phyloP scores from a whole-genome alignment of 2,888 invertebrate genomes.

The Tipula lateralis region DNA sequence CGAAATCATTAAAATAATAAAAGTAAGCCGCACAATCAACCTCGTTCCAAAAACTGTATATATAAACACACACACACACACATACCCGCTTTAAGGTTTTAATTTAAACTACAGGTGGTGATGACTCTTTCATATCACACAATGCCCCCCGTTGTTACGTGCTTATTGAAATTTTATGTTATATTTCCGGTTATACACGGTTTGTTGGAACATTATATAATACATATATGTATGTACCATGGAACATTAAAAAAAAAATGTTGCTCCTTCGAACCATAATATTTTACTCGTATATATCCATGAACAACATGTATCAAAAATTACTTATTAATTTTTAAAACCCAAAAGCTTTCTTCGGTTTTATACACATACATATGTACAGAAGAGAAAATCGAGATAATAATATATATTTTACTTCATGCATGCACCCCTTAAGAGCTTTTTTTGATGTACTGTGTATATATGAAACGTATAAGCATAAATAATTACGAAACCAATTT shows the following conservation, averaged over 20 bases:
- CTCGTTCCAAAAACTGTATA: no score
- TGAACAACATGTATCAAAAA: neutral
- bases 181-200: neutral
- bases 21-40: neutral
- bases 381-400: neutral
- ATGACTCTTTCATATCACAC: neutral
- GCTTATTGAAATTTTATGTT: slow-evolving; percentile 19
- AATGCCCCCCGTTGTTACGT: neutral
- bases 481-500: slow-evolving; percentile 19
- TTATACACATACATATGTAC: no score
- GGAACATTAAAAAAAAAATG: neutral
- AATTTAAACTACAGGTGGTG: slow-evolving; percentile 19
- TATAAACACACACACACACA: neutral
- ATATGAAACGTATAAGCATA: neutral
- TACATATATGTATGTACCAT: neutral
- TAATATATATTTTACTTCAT: neutral
- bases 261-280: neutral
- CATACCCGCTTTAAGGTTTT: neutral
- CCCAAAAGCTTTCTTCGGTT: neutral
- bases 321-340: slow-evolving; percentile 11
- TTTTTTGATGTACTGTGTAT: neutral
- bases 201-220: neutral
- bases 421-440: neutral
- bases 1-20: neutral
- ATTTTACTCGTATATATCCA: neutral